Evolutionary conservation across 64 coral and sea anemone species (phyloP).

Genomic region (Hydrozoanthus tunicans): DNA sequence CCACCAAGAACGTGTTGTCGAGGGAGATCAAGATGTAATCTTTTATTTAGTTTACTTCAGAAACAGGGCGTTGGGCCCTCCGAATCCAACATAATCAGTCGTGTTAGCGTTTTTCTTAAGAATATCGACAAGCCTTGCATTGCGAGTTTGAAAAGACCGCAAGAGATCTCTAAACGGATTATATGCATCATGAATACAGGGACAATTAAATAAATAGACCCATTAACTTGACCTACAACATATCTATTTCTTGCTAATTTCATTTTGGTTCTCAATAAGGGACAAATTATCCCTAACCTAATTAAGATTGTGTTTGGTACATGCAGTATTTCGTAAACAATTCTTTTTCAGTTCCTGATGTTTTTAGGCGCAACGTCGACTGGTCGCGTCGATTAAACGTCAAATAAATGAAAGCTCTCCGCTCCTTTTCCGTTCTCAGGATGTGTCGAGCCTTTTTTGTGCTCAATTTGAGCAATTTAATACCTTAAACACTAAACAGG

Average conservation of each 20-base stretch:
- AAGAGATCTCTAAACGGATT: too few relatives aligned
- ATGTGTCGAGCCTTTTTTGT: slow-evolving; percentile 5
- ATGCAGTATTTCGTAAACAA: slow-evolving; percentile 25
- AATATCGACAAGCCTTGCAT: too few relatives aligned
- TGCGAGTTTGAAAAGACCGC: too few relatives aligned
- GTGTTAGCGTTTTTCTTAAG: too few relatives aligned
- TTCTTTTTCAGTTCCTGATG: slow-evolving; percentile 51
- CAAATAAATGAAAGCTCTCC: slow-evolving; percentile 54
- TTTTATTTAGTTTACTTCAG: too few relatives aligned
- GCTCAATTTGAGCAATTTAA: slow-evolving; percentile 50
- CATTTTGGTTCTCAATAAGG: background rate
- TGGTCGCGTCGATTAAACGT: slow-evolving; percentile 56
- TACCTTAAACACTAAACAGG: slow-evolving; percentile 29
- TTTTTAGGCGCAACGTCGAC: slow-evolving; percentile 60
- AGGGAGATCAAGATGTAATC: background rate
- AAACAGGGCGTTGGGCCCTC: too few relatives aligned
- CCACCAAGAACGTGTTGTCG: background rate
- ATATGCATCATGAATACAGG: too few relatives aligned
- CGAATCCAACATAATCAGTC: too few relatives aligned
- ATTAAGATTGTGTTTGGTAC: background rate
- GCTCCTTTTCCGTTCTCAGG: slow-evolving; percentile 50
- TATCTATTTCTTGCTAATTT: slow-evolving; percentile 1
- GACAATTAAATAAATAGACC: too few relatives aligned
- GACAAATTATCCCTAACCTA: background rate
- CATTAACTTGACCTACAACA: background rate